Base-by-base conservation (phyloP, 2,797 vertebrate genomes). In the Lithobates pipiens region DNA sequence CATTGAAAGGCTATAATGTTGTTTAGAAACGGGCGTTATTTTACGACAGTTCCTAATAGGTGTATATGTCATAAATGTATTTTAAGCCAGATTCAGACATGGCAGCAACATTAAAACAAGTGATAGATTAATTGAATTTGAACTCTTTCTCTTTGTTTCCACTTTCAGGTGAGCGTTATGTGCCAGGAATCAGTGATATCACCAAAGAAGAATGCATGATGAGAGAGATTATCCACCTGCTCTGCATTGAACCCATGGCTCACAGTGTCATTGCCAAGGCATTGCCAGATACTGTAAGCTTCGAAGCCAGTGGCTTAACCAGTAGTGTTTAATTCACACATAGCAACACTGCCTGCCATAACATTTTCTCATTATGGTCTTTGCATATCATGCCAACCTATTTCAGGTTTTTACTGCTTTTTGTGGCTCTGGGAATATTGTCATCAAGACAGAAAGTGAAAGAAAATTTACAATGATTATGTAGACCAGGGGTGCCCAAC, bases 231-330 rank as follows among this genome's bases (percentile, higher is more conserved):
- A 93, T 97, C 89, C 98, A 99, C 88, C 93, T 99, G 77, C 95
- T 99, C 72, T 99, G 97, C 90, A 99, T 98, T 90, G 97, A 98
- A 90, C 97, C 98, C 80, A 99, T 99, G 98, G 97, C 98, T 91
- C 98, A 99, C 80, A 99, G 98, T 90, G 95, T 95, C 77, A 95
- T 99, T 93, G 95, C 95, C 85, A 98, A 98, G 92, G 95, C 95
- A 87, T 94, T 99, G 84, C 97, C 98, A 34, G 97, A 99, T 89
- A 97, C 99, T 2, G 98, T 99, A 93, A 95, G 96, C 93, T 39
- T 61, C n/a, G 23, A 54, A 21, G 44, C 44, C 11, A 61, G 6
- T 61, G n/a, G 54, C 21, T 61, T 61, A 21, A 23, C 10, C 21
- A 21, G 0, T 54, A 21, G 3, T 54, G 50, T 54, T 54, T 3